Evolutionary conservation across 1,140 invertebrate species (phyloP).

Genomic region (Drosophila asahinai): DNA sequence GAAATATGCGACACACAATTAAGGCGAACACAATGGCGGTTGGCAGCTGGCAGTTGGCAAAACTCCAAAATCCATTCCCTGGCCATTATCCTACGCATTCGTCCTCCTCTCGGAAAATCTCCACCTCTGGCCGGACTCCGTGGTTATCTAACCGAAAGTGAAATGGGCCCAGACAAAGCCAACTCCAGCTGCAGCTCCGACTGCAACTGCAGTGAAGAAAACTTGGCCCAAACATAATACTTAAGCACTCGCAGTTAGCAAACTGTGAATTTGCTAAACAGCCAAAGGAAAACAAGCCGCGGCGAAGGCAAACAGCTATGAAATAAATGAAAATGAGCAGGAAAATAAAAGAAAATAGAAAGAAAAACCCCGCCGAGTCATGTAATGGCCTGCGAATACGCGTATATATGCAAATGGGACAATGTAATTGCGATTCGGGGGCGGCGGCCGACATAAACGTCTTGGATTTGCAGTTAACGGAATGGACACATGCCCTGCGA

Average conservation of each 20-base stretch:
- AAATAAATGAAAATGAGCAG: conserved; percentile 51
- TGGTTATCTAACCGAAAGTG: conserved; percentile 77
- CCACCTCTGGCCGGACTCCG: neutral
- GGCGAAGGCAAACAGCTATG: conserved; percentile 46
- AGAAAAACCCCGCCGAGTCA: conserved; percentile 37
- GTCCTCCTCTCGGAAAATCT: neutral
- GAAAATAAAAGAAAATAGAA: conserved; percentile 33
- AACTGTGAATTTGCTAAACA: conserved; percentile 79
- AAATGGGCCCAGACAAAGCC: conserved; percentile 58
- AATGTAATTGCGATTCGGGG: conserved; percentile 37
- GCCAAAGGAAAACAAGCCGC: conserved; percentile 40
- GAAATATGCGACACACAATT: conserved; percentile 25
- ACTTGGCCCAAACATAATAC: conserved; percentile 61
- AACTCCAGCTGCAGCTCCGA: conserved; percentile 38
- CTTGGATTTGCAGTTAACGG: conserved; percentile 1
- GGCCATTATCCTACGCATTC: conserved; percentile 50
- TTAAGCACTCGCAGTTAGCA: conserved; percentile 69
- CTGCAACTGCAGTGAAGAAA: conserved; percentile 61
- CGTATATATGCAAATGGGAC: conserved; percentile 41
- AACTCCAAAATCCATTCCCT: conserved; percentile 8
- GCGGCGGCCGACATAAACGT: conserved; percentile 8
- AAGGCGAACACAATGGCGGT: conserved; percentile 26
- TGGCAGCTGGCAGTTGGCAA: conserved; percentile 20
- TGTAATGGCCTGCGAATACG: conserved; percentile 58
- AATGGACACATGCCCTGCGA: conserved; percentile 14